phyloP scores from a whole-genome alignment of 2,113 vertebrate genomes.

The Numenius arquata region DNA sequence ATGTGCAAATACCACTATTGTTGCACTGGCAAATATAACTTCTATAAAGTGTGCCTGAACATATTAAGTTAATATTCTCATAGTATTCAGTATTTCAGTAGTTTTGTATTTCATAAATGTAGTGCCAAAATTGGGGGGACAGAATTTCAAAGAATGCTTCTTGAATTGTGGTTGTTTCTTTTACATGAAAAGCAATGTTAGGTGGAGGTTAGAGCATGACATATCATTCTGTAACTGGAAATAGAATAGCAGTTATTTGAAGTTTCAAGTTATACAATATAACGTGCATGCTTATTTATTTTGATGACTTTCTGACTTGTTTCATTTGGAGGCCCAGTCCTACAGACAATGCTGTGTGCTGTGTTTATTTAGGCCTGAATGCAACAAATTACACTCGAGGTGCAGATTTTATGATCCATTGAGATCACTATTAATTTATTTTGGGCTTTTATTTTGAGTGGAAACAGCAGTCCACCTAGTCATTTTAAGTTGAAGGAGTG shows the following conservation, averaged over 20 bases:
- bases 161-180: neutral
- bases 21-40: neutral
- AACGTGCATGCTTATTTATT: neutral
- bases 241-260: neutral
- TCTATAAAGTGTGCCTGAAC: neutral
- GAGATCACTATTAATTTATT: neutral
- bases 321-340: neutral
- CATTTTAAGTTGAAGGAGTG: neutral
- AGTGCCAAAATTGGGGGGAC: neutral
- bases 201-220: neutral
- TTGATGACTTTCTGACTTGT: neutral
- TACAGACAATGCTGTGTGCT: neutral
- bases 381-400: neutral
- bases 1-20: neutral
- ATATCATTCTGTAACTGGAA: neutral
- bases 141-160: neutral
- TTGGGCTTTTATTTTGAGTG: neutral
- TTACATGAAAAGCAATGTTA: neutral
- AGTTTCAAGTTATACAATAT: neutral
- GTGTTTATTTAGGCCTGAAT: neutral
- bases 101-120: neutral
- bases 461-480: neutral
- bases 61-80: neutral
- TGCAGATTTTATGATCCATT: neutral
- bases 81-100: neutral